Evolutionary conservation across 2,797 vertebrate genomes (phyloP).

Genomic region (Harpagifer antarcticus): DNA sequence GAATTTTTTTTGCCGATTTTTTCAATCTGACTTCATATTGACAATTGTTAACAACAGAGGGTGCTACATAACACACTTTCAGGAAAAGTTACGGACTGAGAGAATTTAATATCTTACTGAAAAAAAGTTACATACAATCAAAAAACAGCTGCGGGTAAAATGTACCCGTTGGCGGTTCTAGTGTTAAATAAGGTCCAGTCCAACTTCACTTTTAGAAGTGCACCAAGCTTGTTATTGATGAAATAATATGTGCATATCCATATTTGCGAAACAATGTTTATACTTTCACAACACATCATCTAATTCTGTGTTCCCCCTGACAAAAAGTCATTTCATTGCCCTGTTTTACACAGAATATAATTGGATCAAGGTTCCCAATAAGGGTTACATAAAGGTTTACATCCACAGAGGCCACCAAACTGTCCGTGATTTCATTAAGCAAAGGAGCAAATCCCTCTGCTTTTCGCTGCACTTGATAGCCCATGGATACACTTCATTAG

Average conservation of each 20-base stretch:
- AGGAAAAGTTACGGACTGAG: no score
- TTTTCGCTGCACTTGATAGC: slow-evolving; percentile 55
- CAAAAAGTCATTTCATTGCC: slow-evolving; percentile 7
- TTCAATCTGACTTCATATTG: no score
- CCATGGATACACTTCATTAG: slow-evolving; percentile 59
- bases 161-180: no score
- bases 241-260: slow-evolving; percentile 8
- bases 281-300: slow-evolving; percentile 4
- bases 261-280: background rate
- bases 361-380: slow-evolving; percentile 7
- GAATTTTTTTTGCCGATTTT: no score
- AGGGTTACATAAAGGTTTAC: slow-evolving; percentile 16
- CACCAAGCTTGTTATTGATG: background rate
- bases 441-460: slow-evolving; percentile 41
- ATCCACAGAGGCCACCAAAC: slow-evolving; percentile 27
- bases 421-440: slow-evolving; percentile 55
- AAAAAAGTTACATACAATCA: no score
- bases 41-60: no score
- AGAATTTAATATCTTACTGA: no score
- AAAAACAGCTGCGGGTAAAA: no score
- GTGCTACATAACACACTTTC: no score
- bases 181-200: background rate
- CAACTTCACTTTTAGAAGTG: background rate
- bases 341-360: slow-evolving; percentile 6
- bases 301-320: slow-evolving; percentile 1